phyloP scores from a whole-genome alignment of 2,888 invertebrate species.

The Trichopria drosophilae region DNA sequence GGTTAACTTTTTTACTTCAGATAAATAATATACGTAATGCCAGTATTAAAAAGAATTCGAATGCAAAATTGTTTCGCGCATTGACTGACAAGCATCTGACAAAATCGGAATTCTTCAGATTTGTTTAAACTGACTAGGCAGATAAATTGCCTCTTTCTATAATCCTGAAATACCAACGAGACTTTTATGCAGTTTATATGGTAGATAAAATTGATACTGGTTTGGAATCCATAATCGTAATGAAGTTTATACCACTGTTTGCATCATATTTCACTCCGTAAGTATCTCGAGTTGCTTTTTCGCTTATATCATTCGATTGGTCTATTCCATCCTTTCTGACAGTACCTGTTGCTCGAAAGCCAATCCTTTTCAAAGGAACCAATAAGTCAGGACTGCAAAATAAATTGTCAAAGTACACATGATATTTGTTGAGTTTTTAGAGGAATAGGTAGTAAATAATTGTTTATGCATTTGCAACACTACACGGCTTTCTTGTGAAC shows the following conservation, averaged over 20 bases:
- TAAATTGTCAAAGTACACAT: slow-evolving; percentile 3
- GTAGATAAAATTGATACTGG: too few species aligned
- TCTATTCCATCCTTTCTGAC: not conserved
- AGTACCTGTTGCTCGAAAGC: not conserved
- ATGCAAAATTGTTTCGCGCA: too few species aligned
- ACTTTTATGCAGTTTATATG: too few species aligned
- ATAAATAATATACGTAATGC: too few species aligned
- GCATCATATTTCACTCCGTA: slow-evolving; percentile 3
- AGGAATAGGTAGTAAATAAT: not conserved
- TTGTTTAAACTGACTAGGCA: too few species aligned
- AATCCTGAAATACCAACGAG: too few species aligned
- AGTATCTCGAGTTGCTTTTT: not conserved
- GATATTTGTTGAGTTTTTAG: not conserved
- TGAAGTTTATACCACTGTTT: slow-evolving; percentile 6
- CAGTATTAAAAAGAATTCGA: too few species aligned
- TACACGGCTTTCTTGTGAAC: not conserved
- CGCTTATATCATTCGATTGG: too few species aligned
- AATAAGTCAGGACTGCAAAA: not conserved
- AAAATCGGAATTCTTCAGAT: too few species aligned
- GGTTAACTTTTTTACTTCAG: too few species aligned
- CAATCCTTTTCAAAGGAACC: not conserved
- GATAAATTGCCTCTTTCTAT: too few species aligned
- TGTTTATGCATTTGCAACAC: not conserved
- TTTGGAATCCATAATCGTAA: slow-evolving; percentile 9
- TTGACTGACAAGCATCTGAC: too few species aligned